Percentiles rank a stretch among this genome's conserved stretches.
Conservation (phyloP, 2,113 vertebrate genomes). For the Arizona elegans region DNA sequence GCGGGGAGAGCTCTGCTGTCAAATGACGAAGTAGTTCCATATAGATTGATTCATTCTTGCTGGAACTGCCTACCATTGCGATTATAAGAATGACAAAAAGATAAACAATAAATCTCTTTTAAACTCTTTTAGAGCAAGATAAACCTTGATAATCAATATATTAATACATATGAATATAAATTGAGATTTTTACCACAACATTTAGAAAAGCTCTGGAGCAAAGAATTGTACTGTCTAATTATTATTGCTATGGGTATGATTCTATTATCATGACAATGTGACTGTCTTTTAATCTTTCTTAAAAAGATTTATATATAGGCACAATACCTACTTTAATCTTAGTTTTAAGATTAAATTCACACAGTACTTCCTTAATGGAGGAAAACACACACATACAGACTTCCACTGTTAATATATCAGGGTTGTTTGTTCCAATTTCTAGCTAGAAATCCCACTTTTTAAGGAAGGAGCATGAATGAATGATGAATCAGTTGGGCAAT, state of each 20-base stretch:
- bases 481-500: not conserved
- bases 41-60: not conserved
- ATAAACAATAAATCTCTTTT: not conserved
- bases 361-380: not conserved
- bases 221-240: conserved; percentile 26
- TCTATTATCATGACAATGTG: not conserved
- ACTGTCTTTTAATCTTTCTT: not conserved
- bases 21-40: not conserved
- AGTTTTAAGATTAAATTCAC: not conserved
- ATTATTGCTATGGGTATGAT: conserved; percentile 25
- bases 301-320: not conserved
- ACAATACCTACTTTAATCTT: not conserved
- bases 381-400: not conserved
- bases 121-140: conserved; percentile 3
- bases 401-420: not conserved
- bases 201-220: conserved; percentile 21
- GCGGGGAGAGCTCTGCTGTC: not conserved
- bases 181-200: not conserved
- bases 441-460: not conserved
- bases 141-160: conserved; percentile 5
- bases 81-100: not conserved
- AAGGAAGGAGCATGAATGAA: not conserved
- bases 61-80: not conserved
- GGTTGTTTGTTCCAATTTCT: not conserved
- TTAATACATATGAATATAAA: conserved; percentile 15